These are phyloP conservation scores for Melanogrammus aeglefinus DNA, from an alignment of 2,797 vertebrate genomes.

Conservation along the genomic window DNA sequence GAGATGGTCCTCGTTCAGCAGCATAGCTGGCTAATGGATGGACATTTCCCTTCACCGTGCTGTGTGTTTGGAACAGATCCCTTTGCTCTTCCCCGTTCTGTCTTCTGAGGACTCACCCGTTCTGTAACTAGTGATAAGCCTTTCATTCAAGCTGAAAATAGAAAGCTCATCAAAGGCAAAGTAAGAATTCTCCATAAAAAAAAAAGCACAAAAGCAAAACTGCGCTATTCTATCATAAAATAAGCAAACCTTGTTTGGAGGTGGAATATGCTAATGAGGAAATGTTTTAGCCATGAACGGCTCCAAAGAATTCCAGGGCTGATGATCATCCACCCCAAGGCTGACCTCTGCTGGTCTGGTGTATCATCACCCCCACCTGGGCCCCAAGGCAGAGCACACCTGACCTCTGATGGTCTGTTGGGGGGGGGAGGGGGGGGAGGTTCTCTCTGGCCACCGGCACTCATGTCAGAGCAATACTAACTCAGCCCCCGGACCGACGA, in stretches of 20 bases:
- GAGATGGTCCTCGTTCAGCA: conserved; percentile 24
- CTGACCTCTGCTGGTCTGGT: conserved; percentile 49
- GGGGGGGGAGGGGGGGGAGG: too few relatives aligned
- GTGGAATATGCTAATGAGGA: neutral
- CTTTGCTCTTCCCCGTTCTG: too few relatives aligned
- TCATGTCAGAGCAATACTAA: conserved; percentile 14
- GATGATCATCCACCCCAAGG: neutral
- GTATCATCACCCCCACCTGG: neutral
- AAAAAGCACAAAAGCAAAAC: neutral
- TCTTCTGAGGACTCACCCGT: neutral
- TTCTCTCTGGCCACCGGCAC: conserved; percentile 20
- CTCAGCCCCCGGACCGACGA: neutral
- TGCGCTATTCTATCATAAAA: neutral
- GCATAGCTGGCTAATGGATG: conserved; percentile 25
- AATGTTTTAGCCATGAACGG: neutral
- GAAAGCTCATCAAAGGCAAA: too few relatives aligned
- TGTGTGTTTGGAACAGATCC: neutral
- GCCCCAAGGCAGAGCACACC: conserved; percentile 6
- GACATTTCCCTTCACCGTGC: neutral
- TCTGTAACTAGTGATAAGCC: neutral
- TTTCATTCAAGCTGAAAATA: neutral
- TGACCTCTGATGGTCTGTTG: conserved; percentile 49
- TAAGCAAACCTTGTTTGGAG: neutral
- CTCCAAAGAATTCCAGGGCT: neutral
- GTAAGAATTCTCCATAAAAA: neutral